Base-by-base conservation (phyloP, 1,140 invertebrate genomes). In the Aphidius ervi region DNA sequence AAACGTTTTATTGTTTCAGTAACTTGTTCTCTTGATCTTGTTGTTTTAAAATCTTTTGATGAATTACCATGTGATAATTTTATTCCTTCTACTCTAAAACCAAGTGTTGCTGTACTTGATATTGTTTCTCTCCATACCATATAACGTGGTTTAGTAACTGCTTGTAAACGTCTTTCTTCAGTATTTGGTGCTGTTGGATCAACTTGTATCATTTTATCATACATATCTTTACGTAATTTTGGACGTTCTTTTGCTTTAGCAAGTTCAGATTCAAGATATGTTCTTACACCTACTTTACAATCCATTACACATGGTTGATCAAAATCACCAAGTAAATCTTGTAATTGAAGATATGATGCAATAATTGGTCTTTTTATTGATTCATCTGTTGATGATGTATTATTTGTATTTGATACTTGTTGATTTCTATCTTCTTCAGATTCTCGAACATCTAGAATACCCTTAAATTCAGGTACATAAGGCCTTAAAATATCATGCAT, bases 81-180 rank as follows among this genome's bases (percentile, higher is more conserved):
- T 61, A 97, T 92, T 6, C 95, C 97, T 79, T 99, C 97, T 67
- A 99, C 95, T 63, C 96, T 83, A 80, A 99, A 99, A 56, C 95
- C 97, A 37, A 98, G 82, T 5, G 91, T 94, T 1, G 94, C 89
- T 5, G 95, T 97, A 20, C 95, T 98, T 31, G 94, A 97, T 70
- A 98, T 97, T 6, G 94, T 95, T 81, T 99, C 97, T 50, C 97
- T 81, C 94, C 96, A 99, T 20, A 96, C 91, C 95, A 97, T 97
- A 74, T 97, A 98, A 53, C 95, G 82, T 0, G 94, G 93, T 78
- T 97, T 98, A 1, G 94, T 97, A 2, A 98, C 92, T 37, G 92
- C 95, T 79, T 93, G 90, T 61, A 92, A 79, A 58, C 86, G 81
- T 65, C 93, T 88, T 78, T 98, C 95, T 74, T 98, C 94, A 58